Evolutionary conservation across 2,888 invertebrate genomes (phyloP).

Genomic region (Agelastica alni): DNA sequence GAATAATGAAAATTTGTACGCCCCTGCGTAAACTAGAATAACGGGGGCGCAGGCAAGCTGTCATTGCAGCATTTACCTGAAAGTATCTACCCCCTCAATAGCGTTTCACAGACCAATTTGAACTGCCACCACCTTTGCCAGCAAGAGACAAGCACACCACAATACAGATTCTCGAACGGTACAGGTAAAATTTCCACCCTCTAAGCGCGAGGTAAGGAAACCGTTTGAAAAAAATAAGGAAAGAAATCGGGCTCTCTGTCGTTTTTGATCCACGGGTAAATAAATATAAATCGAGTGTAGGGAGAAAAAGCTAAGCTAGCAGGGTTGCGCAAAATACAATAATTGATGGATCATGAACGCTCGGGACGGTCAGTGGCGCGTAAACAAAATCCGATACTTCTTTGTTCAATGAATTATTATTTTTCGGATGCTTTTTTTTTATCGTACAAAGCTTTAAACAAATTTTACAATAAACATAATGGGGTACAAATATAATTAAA

Average conservation of each 20-base stretch:
- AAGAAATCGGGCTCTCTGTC: background rate
- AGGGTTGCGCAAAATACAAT: slow-evolving; percentile 1
- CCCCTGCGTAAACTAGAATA: slow-evolving; percentile 38
- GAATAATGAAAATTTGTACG: background rate
- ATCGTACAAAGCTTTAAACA: no score
- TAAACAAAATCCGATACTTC: no score
- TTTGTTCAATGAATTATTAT: no score
- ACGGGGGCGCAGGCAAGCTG: slow-evolving; percentile 50
- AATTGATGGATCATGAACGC: background rate
- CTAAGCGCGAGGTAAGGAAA: background rate
- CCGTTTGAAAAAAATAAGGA: background rate
- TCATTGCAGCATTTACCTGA: slow-evolving; percentile 52
- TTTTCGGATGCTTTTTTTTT: no score
- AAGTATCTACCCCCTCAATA: slow-evolving; percentile 24
- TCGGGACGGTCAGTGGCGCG: no score
- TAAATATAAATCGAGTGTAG: slow-evolving; percentile 1
- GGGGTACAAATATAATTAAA: no score
- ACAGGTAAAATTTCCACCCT: slow-evolving; percentile 10
- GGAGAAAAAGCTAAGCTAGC: background rate
- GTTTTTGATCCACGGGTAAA: slow-evolving; percentile 1
- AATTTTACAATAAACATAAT: no score
- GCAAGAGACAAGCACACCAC: background rate
- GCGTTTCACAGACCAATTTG: slow-evolving; percentile 17
- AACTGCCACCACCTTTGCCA: slow-evolving; percentile 5
- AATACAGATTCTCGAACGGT: slow-evolving; percentile 2